phyloP scores from a whole-genome alignment of 2,113 vertebrate genomes.

The Burhinus bistriatus region DNA sequence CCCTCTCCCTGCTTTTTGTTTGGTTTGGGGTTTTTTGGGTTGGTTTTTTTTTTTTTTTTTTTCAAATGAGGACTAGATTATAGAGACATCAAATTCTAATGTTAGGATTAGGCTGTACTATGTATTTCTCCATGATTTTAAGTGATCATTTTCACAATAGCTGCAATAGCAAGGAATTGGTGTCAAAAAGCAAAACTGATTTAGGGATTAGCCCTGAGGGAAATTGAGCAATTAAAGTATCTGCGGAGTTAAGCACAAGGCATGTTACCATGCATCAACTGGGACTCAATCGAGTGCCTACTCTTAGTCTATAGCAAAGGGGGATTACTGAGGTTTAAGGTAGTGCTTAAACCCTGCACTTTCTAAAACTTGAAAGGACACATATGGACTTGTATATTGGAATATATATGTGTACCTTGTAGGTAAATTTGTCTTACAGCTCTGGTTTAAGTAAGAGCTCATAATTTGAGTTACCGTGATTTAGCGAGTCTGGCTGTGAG shows the following conservation, averaged over 20 bases:
- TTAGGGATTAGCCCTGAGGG: not conserved
- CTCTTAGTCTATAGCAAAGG: not conserved
- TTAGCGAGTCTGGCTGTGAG: not conserved
- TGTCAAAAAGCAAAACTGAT: constrained; percentile 38
- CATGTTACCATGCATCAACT: not conserved
- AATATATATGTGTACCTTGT: fast-evolving
- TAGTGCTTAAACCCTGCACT: not conserved
- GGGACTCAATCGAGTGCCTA: not conserved
- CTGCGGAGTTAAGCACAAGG: not conserved
- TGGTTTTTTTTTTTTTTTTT: too few species aligned
- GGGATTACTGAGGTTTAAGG: not conserved
- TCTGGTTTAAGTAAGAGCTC: not conserved
- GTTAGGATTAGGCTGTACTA: not conserved
- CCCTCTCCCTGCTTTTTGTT: not conserved
- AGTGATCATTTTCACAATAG: not conserved
- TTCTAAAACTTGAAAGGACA: not conserved
- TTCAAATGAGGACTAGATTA: not conserved
- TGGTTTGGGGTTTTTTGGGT: too few species aligned
- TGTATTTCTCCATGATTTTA: not conserved
- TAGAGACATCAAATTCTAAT: not conserved
- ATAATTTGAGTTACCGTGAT: not conserved
- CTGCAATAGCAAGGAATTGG: not conserved
- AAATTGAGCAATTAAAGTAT: constrained; percentile 13
- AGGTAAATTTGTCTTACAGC: not conserved
- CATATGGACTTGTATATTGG: fast-evolving